phyloP scores from a whole-genome alignment of 2,113 vertebrate genomes.

The Nannobrachium achirus region DNA sequence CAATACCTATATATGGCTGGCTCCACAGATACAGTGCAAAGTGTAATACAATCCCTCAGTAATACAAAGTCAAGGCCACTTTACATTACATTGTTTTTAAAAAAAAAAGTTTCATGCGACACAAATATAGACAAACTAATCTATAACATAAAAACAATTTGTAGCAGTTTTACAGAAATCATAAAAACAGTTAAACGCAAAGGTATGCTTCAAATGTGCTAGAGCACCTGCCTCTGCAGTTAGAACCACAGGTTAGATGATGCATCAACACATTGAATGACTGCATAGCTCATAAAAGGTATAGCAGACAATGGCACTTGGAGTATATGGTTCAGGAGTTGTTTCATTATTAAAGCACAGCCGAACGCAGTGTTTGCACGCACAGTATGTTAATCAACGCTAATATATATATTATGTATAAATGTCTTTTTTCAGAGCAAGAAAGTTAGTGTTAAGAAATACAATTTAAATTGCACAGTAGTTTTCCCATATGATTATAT shows the following conservation, averaged over 20 bases:
- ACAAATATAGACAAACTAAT: neutral
- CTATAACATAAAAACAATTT: neutral
- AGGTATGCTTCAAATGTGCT: neutral
- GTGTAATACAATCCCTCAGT: conserved; percentile 10
- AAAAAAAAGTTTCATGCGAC: neutral
- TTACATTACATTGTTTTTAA: neutral
- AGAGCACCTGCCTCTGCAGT: conserved; percentile 31
- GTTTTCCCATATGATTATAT: conserved; percentile 43
- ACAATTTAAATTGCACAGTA: conserved; percentile 53
- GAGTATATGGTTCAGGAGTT: neutral
- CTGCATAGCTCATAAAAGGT: conserved; percentile 1
- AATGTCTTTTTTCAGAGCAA: neutral
- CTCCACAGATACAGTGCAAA: conserved; percentile 50
- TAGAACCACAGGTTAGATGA: conserved; percentile 57
- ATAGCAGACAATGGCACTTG: conserved; percentile 4
- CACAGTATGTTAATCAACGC: conserved; percentile 30
- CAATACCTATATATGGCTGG: conserved; percentile 3
- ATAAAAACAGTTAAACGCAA: neutral
- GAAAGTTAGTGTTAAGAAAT: conserved; percentile 11
- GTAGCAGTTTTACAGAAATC: neutral
- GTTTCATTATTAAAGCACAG: conserved; percentile 29
- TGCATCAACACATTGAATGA: conserved; percentile 2
- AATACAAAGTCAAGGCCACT: no score
- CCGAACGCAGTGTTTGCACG: no score
- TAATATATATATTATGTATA: neutral